Evolutionary conservation across 2,797 vertebrate genomes (phyloP), one percentile per base, ranked within the genome.

Genomic region (Ispidina lecontei): DNA sequence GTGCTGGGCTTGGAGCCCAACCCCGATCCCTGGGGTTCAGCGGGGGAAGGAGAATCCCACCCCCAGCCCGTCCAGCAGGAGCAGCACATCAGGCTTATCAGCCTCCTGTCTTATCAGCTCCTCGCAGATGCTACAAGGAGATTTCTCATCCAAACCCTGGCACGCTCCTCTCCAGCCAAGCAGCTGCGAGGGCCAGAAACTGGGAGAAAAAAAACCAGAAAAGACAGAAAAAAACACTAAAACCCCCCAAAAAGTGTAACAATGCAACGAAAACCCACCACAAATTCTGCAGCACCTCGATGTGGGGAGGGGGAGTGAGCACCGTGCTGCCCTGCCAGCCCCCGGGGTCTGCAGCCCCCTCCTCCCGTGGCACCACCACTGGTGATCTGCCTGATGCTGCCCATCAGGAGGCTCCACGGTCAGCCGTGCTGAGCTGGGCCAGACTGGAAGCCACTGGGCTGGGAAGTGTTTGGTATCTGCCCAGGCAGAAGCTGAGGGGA

Each of bases 391-490:
- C 92, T 55, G 68, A 47, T 6, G 21, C 92, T 91, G 87, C 95
- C 75, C 94, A 75, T 29, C 33, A 29, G 93, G 92, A 95, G 75
- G 62, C 81, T 89, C 77, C 0, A 6, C 54, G 79, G 58, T 37
- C 56, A 7, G 77, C 73, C 12, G 7, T 9, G 37, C 10, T 12
- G 12, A 41, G 65, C 6, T 54, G 60, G 80, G 93, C 92, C 92
- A 87, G 89, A 46, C 87, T 83, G 1, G 17, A 68, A 80, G 76
- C 92, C 77, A 33, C 44, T 35, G 81, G 84, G 78, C 87, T 95
- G 89, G 85, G 80, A 92, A 83, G 92, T 75, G 75, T 87, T 93
- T 87, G 84, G 84, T 93, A 82, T 93, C 92, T 87, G 84, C 94
- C 84, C 20, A 68, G 82, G 92, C 94, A 94, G 93, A n/a, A 87